phyloP scores from a whole-genome alignment of 1,140 invertebrate species.

The Drosophila pallidifrons region DNA sequence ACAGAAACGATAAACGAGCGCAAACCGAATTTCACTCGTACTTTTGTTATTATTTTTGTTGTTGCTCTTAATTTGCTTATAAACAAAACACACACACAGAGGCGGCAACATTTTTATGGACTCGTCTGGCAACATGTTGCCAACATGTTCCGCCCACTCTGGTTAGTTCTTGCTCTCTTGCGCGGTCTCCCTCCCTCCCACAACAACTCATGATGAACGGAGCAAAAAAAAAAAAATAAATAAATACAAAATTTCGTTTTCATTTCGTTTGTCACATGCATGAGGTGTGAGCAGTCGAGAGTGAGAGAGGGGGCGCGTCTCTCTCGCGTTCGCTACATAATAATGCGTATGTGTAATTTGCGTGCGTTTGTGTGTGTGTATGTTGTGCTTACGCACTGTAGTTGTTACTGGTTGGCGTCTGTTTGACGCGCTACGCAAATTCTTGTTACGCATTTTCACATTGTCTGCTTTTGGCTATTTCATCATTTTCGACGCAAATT shows the following conservation, averaged over 20 bases:
- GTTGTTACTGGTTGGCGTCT: constrained; percentile 34
- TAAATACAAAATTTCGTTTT: constrained; percentile 59
- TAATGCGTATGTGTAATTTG: background rate
- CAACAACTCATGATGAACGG: constrained; percentile 62
- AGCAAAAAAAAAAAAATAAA: constrained; percentile 39
- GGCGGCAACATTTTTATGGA: constrained; percentile 39
- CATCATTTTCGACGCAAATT: constrained; percentile 39
- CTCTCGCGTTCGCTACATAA: background rate
- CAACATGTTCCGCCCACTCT: constrained; percentile 44
- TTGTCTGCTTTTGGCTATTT: constrained; percentile 45
- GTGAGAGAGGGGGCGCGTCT: background rate
- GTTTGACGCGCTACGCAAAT: constrained; percentile 53
- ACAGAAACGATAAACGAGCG: constrained; percentile 31
- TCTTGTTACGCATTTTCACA: constrained; percentile 54
- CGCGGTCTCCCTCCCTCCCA: constrained; percentile 2
- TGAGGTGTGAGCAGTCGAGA: background rate
- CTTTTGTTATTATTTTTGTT: constrained; percentile 32
- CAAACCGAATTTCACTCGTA: constrained; percentile 51
- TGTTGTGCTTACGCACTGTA: constrained; percentile 19
- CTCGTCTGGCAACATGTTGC: constrained; percentile 54
- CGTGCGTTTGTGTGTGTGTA: constrained; percentile 3
- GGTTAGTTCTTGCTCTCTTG: too few relatives aligned
- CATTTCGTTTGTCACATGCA: constrained; percentile 50
- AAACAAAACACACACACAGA: constrained; percentile 22
- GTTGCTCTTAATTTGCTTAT: constrained; percentile 47